These are phyloP conservation scores for Piprites chloris DNA, from an alignment of 2,113 vertebrate species.

Conservation along the genomic window DNA sequence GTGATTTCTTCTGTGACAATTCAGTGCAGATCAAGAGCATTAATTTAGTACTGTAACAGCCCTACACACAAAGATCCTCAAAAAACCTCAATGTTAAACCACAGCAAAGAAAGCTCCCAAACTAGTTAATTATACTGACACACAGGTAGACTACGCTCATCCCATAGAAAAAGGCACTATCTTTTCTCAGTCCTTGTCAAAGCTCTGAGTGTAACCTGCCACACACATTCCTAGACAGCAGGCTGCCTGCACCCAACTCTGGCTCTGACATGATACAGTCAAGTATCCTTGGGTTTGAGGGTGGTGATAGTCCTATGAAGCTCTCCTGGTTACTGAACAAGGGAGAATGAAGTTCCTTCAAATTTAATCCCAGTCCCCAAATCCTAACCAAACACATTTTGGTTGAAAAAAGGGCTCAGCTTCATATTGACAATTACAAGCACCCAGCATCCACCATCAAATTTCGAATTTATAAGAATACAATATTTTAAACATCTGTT, in stretches of 20 bases:
- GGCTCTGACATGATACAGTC: not conserved
- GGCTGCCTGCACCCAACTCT: not conserved
- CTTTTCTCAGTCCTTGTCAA: not conserved
- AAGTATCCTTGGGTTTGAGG: not conserved
- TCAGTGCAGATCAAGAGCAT: not conserved
- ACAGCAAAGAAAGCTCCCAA: not conserved
- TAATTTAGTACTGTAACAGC: not conserved
- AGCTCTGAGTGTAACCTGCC: not conserved
- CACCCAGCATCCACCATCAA: not conserved
- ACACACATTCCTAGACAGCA: not conserved
- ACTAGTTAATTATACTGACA: not conserved
- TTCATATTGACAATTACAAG: not conserved
- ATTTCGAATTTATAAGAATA: not conserved
- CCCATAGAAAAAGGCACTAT: not conserved
- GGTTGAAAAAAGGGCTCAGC: not conserved
- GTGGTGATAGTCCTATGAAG: not conserved
- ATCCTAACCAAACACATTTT: not conserved
- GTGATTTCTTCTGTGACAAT: not conserved
- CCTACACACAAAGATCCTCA: not conserved
- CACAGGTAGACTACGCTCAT: not conserved
- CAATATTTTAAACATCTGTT: accelerated
- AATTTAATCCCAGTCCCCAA: not conserved
- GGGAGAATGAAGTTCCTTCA: not conserved
- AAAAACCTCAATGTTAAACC: not conserved
- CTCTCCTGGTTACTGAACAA: not conserved